Evolutionary conservation across 2,888 invertebrate genomes (phyloP), one percentile per base, ranked within the genome.

Genomic region (Alloscopus bannaensis): DNA sequence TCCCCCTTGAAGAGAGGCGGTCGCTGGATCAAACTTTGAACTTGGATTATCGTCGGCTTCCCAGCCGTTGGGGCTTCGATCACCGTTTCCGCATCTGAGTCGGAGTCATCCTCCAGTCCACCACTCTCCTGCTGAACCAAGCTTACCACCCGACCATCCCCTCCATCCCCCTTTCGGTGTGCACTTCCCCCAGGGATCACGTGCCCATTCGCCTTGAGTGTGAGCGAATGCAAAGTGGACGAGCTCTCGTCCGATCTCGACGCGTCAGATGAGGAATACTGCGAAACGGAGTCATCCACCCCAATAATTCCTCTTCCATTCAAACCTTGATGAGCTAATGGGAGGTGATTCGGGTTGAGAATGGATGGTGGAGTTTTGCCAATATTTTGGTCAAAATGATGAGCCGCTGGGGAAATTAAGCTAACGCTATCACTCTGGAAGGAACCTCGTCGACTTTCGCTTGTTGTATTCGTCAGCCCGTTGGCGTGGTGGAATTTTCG

Each of bases 11-110:
- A 57, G 6, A 57, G 18, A 22, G 4, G 13, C 3, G 57, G 57
- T 16, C 24, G 26, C 16, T 16, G 45, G 6, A 47, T n/a, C 16
- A 36, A 20, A 29, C 52, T 69, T 36, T 76, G 76, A 40, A 76
- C 76, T 22, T 76, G 76, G 29, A 76, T 76, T 2, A 76, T 55
- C 4, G 76, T 52, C 16, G 26, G 40, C 8, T 36, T 36, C 13
- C 24, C 24, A 1, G 59, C 65, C 0, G 55, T 29, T 16, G 76
- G 76, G 3, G 76, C 76, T 40, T 76, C 76, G 16, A 76, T 76
- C 6, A 76, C 76, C 16, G 76, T 76, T 29, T 76, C 76, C 13
- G 76, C 76, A 42, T 76, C 76, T 11, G 76, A 76, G 31, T 76
- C 76, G 2, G 76, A 76, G 42, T 76, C 76, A 24, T 68, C 75